A percentile compares a stretch with the other conserved stretches of the same genome.
Evolutionary conservation across 2,888 invertebrate species (phyloP).

Genomic region (Trichopria drosophilae): DNA sequence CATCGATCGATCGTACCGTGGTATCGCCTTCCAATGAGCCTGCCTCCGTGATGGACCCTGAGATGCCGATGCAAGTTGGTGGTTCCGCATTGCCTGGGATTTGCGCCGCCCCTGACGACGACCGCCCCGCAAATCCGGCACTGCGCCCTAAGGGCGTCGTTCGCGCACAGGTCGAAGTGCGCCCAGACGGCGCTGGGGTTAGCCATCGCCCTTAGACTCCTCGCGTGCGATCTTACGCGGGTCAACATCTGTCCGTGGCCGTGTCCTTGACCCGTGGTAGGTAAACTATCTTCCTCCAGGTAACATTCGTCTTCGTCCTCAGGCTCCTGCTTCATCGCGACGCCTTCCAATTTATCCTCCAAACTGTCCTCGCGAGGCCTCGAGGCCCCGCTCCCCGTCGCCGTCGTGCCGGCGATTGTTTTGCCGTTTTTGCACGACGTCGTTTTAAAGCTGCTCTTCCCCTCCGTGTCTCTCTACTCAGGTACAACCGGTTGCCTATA

Average conservation of each 20-base stretch:
- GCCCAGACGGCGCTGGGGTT: conserved; percentile 58
- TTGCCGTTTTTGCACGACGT: conserved; percentile 29
- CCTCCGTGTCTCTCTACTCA: neutral
- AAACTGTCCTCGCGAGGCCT: neutral
- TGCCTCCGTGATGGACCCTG: conserved; percentile 55
- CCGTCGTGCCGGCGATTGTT: neutral
- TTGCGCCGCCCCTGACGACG: conserved; percentile 55
- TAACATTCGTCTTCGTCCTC: conserved; percentile 52
- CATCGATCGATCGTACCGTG: conserved; percentile 53
- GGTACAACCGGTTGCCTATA: no score
- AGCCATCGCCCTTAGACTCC: conserved; percentile 55
- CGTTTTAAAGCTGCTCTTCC: conserved; percentile 12
- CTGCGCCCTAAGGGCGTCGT: conserved; percentile 54
- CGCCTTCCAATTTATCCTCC: conserved; percentile 34
- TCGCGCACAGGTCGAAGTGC: conserved; percentile 54
- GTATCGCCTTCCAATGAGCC: conserved; percentile 55
- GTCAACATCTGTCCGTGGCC: conserved; percentile 16
- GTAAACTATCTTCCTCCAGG: conserved; percentile 45
- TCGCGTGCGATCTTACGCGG: conserved; percentile 53
- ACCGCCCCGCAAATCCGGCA: conserved; percentile 56
- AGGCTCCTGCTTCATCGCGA: conserved; percentile 53
- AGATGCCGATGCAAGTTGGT: conserved; percentile 57
- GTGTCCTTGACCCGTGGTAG: conserved; percentile 34
- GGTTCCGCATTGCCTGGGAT: conserved; percentile 56
- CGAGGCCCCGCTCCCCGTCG: neutral